Percentiles rank a stretch among this genome's conserved stretches.
These are phyloP conservation scores for Linnaemya vulpina DNA, from an alignment of 2,888 invertebrate species.

Conservation along the genomic window DNA sequence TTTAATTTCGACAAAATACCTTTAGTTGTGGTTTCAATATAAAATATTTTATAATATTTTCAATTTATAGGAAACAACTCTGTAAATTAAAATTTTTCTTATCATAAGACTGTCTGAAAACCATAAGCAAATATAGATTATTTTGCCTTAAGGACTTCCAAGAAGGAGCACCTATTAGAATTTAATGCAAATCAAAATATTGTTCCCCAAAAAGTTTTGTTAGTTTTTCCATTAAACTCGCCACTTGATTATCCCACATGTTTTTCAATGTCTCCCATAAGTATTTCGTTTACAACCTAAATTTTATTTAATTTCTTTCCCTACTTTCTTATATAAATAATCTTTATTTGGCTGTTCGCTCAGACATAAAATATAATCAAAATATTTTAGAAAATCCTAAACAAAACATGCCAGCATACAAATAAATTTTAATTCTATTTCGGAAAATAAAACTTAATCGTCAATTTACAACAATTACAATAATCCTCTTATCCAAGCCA, in stretches of 20 bases:
- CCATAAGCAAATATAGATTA: too few species aligned
- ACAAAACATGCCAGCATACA: conserved; percentile 46
- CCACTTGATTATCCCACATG: not conserved
- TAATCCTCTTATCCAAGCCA: conserved; percentile 70
- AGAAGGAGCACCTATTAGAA: not conserved
- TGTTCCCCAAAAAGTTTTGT: not conserved
- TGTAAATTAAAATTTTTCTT: too few species aligned
- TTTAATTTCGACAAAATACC: too few species aligned
- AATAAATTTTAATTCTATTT: conserved; percentile 48
- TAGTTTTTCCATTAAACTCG: not conserved
- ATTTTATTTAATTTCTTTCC: not conserved
- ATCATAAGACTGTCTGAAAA: too few species aligned
- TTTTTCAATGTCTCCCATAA: not conserved
- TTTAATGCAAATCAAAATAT: conserved; percentile 12
- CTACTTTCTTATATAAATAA: conserved; percentile 33
- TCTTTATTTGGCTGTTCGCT: conserved; percentile 57
- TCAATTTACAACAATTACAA: conserved; percentile 71
- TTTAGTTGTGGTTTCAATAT: too few species aligned
- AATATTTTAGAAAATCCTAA: conserved; percentile 47
- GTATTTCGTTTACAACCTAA: not conserved
- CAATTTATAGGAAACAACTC: too few species aligned
- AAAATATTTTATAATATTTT: too few species aligned
- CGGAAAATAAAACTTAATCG: conserved; percentile 66
- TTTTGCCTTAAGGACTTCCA: not conserved
- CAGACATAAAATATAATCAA: conserved; percentile 63